These are phyloP conservation scores for Drosophila putrida DNA, from an alignment of 2,888 invertebrate species.

Conservation along the genomic window DNA sequence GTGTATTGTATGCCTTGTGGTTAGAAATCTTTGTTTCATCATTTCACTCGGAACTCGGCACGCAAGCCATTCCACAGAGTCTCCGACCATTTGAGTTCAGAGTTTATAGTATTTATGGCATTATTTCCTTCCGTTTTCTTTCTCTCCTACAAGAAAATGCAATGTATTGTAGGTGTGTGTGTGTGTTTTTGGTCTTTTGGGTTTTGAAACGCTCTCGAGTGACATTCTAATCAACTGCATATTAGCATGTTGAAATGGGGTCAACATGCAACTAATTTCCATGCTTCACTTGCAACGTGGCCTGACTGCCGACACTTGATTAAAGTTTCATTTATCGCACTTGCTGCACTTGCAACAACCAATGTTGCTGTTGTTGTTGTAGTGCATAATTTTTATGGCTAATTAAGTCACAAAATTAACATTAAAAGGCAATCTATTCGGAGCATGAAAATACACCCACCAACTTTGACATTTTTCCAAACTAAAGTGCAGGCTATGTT, in stretches of 20 bases:
- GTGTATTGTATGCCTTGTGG: conserved; percentile 10
- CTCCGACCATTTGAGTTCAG: conserved; percentile 25
- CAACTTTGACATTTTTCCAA: conserved; percentile 31
- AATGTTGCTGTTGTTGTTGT: not conserved
- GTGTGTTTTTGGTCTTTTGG: conserved; percentile 11
- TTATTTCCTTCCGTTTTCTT: conserved; percentile 25
- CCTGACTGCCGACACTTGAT: conserved; percentile 62
- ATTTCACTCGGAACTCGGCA: conserved; percentile 31
- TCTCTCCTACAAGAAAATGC: conserved; percentile 6
- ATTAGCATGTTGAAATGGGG: conserved; percentile 71
- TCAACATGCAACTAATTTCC: conserved; percentile 57
- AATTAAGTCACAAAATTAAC: conserved; percentile 78
- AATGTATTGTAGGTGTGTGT: not conserved
- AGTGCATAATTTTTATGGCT: conserved; percentile 66
- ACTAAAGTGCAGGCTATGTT: conserved; percentile 17
- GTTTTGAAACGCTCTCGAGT: conserved; percentile 49
- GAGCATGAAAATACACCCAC: conserved; percentile 38
- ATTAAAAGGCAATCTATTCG: conserved; percentile 67
- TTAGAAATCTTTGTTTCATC: conserved; percentile 31
- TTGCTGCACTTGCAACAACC: conserved; percentile 15
- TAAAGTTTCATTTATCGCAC: conserved; percentile 61
- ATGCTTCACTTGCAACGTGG: conserved; percentile 31
- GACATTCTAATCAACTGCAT: conserved; percentile 78
- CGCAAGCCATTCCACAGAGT: conserved; percentile 53
- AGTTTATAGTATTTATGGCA: conserved; percentile 62